Evolutionary conservation across 2,888 invertebrate species (phyloP).

Genomic region (Stomorhina lunata): DNA sequence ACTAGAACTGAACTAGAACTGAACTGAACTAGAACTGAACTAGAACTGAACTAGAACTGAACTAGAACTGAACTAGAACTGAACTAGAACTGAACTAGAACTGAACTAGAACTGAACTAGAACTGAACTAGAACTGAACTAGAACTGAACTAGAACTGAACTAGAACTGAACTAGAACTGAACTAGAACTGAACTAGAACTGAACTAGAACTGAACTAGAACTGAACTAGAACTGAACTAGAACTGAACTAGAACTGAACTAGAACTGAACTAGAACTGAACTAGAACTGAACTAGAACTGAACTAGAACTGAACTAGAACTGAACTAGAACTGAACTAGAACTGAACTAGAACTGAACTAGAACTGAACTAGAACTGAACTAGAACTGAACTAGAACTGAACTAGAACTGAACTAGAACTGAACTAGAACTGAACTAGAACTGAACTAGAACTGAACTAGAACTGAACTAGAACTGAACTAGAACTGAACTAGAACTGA

Average conservation of each 20-base stretch:
- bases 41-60: not conserved
- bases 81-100: not conserved
- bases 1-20: not conserved
- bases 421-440: not conserved
- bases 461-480: no score
- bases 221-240: not conserved
- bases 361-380: no score
- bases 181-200: not conserved
- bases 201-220: not conserved
- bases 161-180: not conserved
- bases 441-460: no score
- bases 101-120: not conserved
- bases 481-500: no score
- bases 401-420: not conserved
- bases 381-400: not conserved
- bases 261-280: not conserved
- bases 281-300: no score
- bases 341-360: no score
- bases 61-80: not conserved
- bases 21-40: not conserved
- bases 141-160: not conserved
- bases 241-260: not conserved
- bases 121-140: not conserved
- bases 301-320: no score
- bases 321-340: no score